Base-by-base conservation (phyloP, 2,888 invertebrate species). In the Antheraea assamensis region DNA sequence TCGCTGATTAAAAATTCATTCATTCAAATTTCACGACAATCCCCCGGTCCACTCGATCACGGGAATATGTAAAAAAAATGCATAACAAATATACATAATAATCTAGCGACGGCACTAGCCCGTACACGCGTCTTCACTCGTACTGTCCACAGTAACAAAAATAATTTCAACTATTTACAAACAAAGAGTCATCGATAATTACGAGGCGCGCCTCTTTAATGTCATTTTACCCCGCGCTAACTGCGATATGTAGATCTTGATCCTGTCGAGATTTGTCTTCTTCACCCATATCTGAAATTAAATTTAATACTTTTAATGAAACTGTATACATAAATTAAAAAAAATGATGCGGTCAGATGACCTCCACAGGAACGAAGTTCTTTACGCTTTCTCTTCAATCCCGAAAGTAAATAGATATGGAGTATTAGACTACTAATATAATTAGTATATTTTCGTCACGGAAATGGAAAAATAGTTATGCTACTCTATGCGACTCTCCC, bases 161-260 rank as follows among this genome's bases (percentile, higher is more conserved):
- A 80, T 27, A 35, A 79, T 75, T 55, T 66, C 21, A 70, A 73
- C 70, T 74, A 42, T 76, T 68, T 74, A 72, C 73, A 72, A 71
- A 55, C 74, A 78, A 24, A 4, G 27, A 64, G 13, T 30, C 2
- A 30, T 17, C 61, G 27, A 58, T n/a, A 24, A 64, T 88, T 96
- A 97, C 70, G 97, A 97, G 24, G 98, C 98, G 81, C 98, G 95
- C 80, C 98, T 95, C 87, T 98, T 98, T 82, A 99, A 97, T 31
- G 97, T 96, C 86, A 98, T 96, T 94, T 98, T 98, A 27, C 98
- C 98, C 81, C 98, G 96, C 77, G 97, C 97, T 80, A 99, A 91
- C 87, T 98, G 97, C 2, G 97, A 96, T 82, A 98, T 96, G 87
- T 96, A 98, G 87, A 99, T 98, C 88, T 97, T 95, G 30, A 98